Evolutionary conservation across 2,888 invertebrate species (phyloP), one percentile per base, ranked within the genome.

Genomic region (Gandaritis pyraliata): DNA sequence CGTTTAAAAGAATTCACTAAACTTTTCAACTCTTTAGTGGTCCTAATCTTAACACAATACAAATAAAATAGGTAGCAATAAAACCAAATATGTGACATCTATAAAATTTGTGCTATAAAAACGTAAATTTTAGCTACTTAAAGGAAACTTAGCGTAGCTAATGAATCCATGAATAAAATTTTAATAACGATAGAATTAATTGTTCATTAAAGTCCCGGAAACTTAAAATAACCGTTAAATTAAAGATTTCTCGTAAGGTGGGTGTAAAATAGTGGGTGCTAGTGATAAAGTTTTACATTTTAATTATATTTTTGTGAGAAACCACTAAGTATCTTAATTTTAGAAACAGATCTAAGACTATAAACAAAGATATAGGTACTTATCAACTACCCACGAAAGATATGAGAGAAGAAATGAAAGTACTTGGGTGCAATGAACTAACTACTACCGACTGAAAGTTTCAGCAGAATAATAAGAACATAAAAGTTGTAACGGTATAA

Each of bases 351-450:
- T n/a, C n/a, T n/a, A n/a, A n/a, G n/a, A n/a, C n/a, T n/a, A n/a
- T n/a, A n/a, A n/a, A n/a, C n/a, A n/a, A n/a, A n/a, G n/a, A n/a
- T n/a, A n/a, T n/a, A n/a, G n/a, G 33, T 8, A 33, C 10, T 7
- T 2, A 30, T 30, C 2, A 8, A 4, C 7, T 30, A 23, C 30
- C 10, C 6, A 8, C 6, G 10, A 30, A 30, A 33, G 8, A 33
- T 1, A 10, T 7, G 54, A 57, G 48, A 46, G 18, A 39, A 36
- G n/a, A 23, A 50, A 50, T 18, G 13, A 41, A 7, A 15, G n/a
- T 15, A 41, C 56, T 47, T 38, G 56, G 52, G 70, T 54, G 59
- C 69, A 66, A 65, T 56, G 66, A 71, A 67, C 69, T 57, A 66
- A 58, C 65, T 58, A 61, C 49, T 61, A 60, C 55, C 57, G 47